Evolutionary conservation across 2,888 invertebrate genomes (phyloP).

Genomic region (Bedellia somnulentella): DNA sequence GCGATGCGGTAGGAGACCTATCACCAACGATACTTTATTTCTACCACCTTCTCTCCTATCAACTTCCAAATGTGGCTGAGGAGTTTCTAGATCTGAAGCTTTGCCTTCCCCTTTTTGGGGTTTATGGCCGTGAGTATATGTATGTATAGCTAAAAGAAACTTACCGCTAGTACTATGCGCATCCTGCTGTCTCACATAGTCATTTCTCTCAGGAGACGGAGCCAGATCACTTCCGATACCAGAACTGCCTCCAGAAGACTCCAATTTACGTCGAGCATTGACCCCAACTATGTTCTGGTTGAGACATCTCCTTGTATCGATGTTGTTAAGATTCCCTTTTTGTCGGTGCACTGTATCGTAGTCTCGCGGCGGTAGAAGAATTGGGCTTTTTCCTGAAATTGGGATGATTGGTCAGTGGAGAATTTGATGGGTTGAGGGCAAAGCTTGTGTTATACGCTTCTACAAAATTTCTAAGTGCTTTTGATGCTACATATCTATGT

Average conservation of each 20-base stretch:
- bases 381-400: conserved; percentile 64
- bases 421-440: neutral
- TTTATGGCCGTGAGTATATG: too few relatives aligned
- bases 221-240: conserved; percentile 90
- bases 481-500: too few relatives aligned
- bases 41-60: too few relatives aligned
- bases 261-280: conserved; percentile 50
- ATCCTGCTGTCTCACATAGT: conserved; percentile 49
- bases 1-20: too few relatives aligned
- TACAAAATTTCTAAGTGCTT: too few relatives aligned
- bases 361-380: conserved; percentile 89
- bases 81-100: too few relatives aligned
- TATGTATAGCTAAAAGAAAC: too few relatives aligned
- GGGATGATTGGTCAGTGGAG: neutral
- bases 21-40: too few relatives aligned
- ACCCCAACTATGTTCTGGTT: conserved; percentile 67
- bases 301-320: conserved; percentile 62
- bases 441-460: neutral
- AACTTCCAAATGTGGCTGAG: too few relatives aligned
- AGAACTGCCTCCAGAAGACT: conserved; percentile 80
- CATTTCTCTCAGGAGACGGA: conserved; percentile 72
- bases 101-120: too few relatives aligned
- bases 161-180: conserved; percentile 66
- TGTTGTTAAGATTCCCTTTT: conserved; percentile 47
- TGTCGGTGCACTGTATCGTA: conserved; percentile 89